Evolutionary conservation across 1,140 invertebrate genomes (phyloP).

Genomic region (Micrasema minimum): DNA sequence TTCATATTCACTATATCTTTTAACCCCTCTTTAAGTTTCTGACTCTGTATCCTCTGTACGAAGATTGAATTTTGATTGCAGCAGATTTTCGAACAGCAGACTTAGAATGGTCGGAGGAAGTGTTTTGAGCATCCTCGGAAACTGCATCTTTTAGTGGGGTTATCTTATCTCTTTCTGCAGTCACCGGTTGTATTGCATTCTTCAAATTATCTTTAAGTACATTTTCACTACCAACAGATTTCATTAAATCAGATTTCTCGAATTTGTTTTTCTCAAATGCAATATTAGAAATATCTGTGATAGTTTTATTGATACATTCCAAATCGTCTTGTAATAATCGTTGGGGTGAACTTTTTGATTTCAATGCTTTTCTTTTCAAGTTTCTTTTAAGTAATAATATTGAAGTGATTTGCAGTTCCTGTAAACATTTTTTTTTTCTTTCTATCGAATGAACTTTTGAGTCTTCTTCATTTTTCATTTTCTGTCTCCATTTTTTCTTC

Average conservation of each 20-base stretch:
- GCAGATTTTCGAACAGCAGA: slow-evolving; percentile 3
- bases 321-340: neutral
- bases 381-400: slow-evolving; percentile 32
- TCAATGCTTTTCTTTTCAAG: slow-evolving; percentile 32
- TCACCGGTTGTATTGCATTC: neutral
- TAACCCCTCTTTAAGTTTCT: slow-evolving; percentile 2
- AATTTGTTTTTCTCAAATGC: neutral
- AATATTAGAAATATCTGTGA: slow-evolving; percentile 14
- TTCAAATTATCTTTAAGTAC: neutral
- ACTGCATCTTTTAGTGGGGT: neutral
- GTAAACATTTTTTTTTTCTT: slow-evolving; percentile 28
- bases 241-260: neutral
- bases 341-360: slow-evolving; percentile 6
- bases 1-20: neutral
- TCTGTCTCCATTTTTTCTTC: slow-evolving; percentile 33
- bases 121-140: neutral
- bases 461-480: slow-evolving; percentile 29
- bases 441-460: slow-evolving; percentile 19
- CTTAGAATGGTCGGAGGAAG: neutral
- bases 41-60: slow-evolving; percentile 13
- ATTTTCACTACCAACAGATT: neutral
- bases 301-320: slow-evolving; percentile 2
- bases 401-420: slow-evolving; percentile 35
- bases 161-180: neutral
- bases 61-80: slow-evolving; percentile 19